These are phyloP conservation scores for Vipera latastei DNA, from an alignment of 2,797 vertebrate species.

Conservation along the genomic window DNA sequence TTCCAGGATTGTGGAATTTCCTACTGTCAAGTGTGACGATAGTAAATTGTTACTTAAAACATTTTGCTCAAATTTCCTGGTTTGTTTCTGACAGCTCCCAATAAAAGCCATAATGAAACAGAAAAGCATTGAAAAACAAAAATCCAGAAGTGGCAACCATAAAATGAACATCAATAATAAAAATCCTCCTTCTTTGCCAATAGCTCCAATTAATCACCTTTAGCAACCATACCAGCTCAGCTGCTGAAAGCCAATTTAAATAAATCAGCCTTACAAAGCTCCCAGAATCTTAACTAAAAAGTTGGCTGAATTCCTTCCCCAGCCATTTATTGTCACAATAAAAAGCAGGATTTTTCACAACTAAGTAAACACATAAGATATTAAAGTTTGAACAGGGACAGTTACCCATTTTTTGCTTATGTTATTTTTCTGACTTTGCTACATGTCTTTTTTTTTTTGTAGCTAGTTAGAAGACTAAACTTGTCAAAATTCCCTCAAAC, in stretches of 20 bases:
- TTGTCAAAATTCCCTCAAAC: background rate
- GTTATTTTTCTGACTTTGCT: background rate
- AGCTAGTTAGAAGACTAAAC: background rate
- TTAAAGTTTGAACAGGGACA: background rate
- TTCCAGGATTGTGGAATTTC: background rate
- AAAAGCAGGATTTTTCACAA: background rate
- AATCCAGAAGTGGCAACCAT: background rate
- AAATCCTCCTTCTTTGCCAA: background rate
- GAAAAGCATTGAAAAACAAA: background rate
- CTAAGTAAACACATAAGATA: background rate
- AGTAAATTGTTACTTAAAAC: background rate
- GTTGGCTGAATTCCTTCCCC: background rate
- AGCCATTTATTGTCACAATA: background rate
- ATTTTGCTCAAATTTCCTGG: background rate
- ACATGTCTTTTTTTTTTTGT: background rate
- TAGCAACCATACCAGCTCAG: background rate
- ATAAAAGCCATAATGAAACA: background rate
- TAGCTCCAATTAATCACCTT: constrained; percentile 4
- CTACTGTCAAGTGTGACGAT: background rate
- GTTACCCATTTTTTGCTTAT: background rate
- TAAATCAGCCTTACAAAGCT: background rate
- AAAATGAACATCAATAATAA: background rate
- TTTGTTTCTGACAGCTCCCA: background rate
- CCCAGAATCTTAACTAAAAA: background rate
- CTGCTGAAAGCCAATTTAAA: background rate